A percentile compares a stretch with the other conserved stretches of the same genome.
phyloP scores from a whole-genome alignment of 2,888 invertebrate genomes.

The Dynastes maya region DNA sequence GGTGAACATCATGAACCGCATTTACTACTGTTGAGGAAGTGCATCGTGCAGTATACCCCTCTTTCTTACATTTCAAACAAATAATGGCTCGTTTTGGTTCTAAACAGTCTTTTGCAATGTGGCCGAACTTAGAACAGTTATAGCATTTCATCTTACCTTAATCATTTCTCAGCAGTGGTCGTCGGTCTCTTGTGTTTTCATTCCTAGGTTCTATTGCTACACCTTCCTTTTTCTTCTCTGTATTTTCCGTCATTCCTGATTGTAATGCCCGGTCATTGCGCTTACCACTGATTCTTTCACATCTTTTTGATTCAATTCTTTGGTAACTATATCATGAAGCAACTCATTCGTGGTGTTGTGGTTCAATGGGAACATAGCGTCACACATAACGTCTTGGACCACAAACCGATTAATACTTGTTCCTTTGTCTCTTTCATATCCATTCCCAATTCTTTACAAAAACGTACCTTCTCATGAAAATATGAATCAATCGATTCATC shows the following conservation, averaged over 20 bases:
- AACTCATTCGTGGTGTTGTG: neutral
- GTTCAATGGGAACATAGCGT: neutral
- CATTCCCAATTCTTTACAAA: too few relatives aligned
- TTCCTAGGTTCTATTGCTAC: neutral
- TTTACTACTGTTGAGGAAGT: neutral
- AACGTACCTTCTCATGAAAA: too few relatives aligned
- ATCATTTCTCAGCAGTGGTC: neutral
- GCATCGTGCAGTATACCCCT: neutral
- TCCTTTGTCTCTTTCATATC: neutral
- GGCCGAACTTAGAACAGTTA: neutral
- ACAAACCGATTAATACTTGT: neutral
- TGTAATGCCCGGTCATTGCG: neutral
- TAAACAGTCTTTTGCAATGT: constrained; percentile 8
- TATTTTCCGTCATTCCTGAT: neutral
- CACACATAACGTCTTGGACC: neutral
- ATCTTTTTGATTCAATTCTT: neutral
- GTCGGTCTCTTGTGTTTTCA: neutral
- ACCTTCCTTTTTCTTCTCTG: neutral
- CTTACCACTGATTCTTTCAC: neutral
- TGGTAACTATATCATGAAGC: constrained; percentile 1
- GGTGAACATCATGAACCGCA: neutral
- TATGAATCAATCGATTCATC: too few relatives aligned
- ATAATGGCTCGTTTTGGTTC: neutral
- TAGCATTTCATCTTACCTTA: neutral
- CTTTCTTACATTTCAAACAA: neutral